These are phyloP conservation scores for Zygaena filipendulae DNA, from an alignment of 2,888 invertebrate species.

Conservation along the genomic window DNA sequence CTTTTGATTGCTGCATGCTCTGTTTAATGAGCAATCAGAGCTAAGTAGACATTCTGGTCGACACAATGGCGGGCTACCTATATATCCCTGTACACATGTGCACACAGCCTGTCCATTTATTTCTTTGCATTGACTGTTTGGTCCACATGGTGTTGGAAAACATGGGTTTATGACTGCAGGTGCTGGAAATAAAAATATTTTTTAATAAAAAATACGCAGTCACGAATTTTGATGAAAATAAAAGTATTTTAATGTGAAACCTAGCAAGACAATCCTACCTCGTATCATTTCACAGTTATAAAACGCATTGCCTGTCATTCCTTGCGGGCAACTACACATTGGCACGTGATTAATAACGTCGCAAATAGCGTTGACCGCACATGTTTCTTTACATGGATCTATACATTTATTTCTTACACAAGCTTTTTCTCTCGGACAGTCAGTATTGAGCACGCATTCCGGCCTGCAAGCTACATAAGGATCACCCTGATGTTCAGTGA, in stretches of 20 bases:
- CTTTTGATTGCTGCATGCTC: conserved; percentile 79
- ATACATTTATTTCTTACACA: conserved; percentile 75
- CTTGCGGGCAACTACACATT: conserved; percentile 76
- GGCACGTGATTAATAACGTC: conserved; percentile 78
- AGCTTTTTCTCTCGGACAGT: conserved; percentile 73
- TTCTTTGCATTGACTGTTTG: conserved; percentile 76
- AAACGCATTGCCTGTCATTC: conserved; percentile 76
- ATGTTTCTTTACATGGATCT: conserved; percentile 77
- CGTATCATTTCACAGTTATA: conserved; percentile 68
- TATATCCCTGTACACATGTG: conserved; percentile 75
- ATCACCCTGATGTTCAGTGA: conserved; percentile 73
- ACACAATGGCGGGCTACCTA: conserved; percentile 79
- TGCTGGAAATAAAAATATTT: conserved; percentile 27
- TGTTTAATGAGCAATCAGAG: conserved; percentile 77
- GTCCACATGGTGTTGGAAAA: conserved; percentile 79
- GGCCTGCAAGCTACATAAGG: conserved; percentile 76
- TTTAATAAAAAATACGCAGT: neutral
- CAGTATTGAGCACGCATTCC: conserved; percentile 75
- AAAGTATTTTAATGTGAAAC: neutral
- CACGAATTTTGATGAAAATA: neutral
- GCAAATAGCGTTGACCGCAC: conserved; percentile 76
- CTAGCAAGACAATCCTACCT: conserved; percentile 27
- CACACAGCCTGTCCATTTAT: conserved; percentile 77
- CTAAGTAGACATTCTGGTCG: conserved; percentile 82
- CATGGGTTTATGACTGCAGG: conserved; percentile 70